Base-by-base conservation (phyloP, 1,140 invertebrate species). In the Temnothorax curvispinosus region DNA sequence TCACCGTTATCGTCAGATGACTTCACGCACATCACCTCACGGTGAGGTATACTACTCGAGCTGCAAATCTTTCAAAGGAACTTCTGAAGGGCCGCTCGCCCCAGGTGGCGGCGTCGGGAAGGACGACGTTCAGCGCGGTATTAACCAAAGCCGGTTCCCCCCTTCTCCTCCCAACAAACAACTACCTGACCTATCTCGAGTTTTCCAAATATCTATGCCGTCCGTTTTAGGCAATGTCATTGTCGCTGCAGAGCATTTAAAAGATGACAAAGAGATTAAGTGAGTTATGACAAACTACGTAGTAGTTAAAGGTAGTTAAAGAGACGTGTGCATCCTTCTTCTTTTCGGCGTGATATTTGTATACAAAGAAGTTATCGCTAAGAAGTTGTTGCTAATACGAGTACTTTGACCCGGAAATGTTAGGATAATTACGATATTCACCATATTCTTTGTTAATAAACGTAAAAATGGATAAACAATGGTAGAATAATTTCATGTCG, bases 61-160 rank as follows among this genome's bases (percentile, higher is more conserved):
- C 90, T 88, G 91, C 90, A 90, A 91, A 91, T 91, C 90, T 91
- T 87, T 91, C 86, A 91, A 91, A 90, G 90, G 86, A 87, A 91
- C 91, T 90, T 91, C 91, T 91, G 88, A 91, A 76, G 88, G 87
- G 86, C 90, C 91, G 91, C 91, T 89, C 91, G 71, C 67, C 65
- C 87, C 80, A 84, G 80, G 80, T 84, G 84, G 88, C 60, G 54
- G 82, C 82, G 13, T 4, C 41, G 54, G 32, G 18, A 84, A 38
- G 52, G 41, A 82, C 80, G 54, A 74, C 27, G 54, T 32, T 54
- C 77, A 32, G 54, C 69, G 27, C 13, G 44, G 69, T 18, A 47
- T 60, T 38, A 60, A 60, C 38, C 67, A 44, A 50, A 72, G 38
- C 35, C 54, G 52, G 27, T 54, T 41, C n/a, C 41, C 4, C 9